Base-by-base conservation (phyloP, 2,113 vertebrate genomes). In the Heterotis niloticus region DNA sequence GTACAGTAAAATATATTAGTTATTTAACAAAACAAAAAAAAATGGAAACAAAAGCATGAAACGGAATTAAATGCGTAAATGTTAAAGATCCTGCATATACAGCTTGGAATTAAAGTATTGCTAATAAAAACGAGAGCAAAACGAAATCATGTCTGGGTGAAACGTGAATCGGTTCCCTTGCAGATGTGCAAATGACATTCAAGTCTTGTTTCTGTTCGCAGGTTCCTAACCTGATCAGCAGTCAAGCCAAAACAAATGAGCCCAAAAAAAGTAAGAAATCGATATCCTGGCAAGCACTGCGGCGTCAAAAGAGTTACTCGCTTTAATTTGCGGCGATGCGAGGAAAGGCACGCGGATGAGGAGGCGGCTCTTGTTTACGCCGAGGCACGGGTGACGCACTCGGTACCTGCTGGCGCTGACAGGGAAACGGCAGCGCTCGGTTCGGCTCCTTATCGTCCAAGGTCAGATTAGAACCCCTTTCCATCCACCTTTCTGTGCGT, bases 1-100 rank as follows among this genome's bases (percentile, higher is more conserved):
- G 89, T 93, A 93, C 86, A 88, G 89, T 23, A 51, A 60, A 77
- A 64, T 74, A 52, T 57, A 78, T 17, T 62, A 62, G 26, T 57
- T 80, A 54, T 28, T 54, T 83, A 56, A 73, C n/a, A 56, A 52
- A 76, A 66, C n/a, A n/a, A 70, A 56, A 51, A 72, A 79, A 66
- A 66, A 7, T 3, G 64, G 11, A 44, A 51, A 16, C n/a, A 60
- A 29, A 17, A 62, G 14, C 26, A 20, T 28, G 26, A 24, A 28
- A 28, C 5, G 5, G 16, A 73, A 57, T 75, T 23, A 44, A 57
- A 60, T 52, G 70, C 5, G 54, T 52, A 54, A 5, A 73, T 66
- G 20, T 24, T 20, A 69, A 69, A 69, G 24, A 34, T 26, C 59
- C 13, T 20, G 3, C 20, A 62, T 14, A 62, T 62, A 17, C 2